phyloP scores from a whole-genome alignment of 2,888 invertebrate genomes.

The Lathronympha strigana region DNA sequence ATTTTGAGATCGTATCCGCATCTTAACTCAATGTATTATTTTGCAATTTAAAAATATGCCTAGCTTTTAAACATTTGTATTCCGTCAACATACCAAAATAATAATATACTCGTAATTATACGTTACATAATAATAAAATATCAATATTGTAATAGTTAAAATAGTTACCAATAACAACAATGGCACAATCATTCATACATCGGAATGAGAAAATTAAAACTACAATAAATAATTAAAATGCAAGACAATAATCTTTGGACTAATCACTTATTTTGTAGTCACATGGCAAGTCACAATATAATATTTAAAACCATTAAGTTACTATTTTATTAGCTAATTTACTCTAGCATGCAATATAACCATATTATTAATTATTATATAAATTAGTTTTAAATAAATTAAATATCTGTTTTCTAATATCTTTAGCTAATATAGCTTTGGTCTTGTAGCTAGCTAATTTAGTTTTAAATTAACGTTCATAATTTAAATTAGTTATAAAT shows the following conservation, averaged over 20 bases:
- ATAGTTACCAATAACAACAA: slow-evolving; percentile 46
- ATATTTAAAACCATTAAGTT: slow-evolving; percentile 4
- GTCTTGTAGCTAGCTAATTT: slow-evolving; percentile 12
- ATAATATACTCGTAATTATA: neutral
- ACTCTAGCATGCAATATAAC: slow-evolving; percentile 27
- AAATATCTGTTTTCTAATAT: slow-evolving; percentile 25
- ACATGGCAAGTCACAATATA: slow-evolving; percentile 65
- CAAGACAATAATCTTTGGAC: slow-evolving; percentile 69
- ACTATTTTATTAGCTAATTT: neutral
- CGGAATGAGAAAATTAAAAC: slow-evolving; percentile 31
- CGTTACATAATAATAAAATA: slow-evolving; percentile 17
- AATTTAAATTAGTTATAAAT: neutral
- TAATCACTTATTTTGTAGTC: slow-evolving; percentile 62
- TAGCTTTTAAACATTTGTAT: slow-evolving; percentile 1
- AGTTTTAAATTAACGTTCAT: neutral
- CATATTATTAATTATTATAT: neutral
- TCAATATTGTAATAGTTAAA: slow-evolving; percentile 25
- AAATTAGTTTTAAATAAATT: slow-evolving; percentile 15
- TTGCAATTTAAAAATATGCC: neutral
- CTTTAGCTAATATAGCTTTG: slow-evolving; percentile 28
- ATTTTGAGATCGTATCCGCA: slow-evolving; percentile 1
- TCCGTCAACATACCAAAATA: neutral
- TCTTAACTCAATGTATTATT: neutral
- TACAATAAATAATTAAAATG: slow-evolving; percentile 53
- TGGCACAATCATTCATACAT: slow-evolving; percentile 54